Conservation (phyloP, 2,113 vertebrate species). For the Ceyx cyanopectus region DNA sequence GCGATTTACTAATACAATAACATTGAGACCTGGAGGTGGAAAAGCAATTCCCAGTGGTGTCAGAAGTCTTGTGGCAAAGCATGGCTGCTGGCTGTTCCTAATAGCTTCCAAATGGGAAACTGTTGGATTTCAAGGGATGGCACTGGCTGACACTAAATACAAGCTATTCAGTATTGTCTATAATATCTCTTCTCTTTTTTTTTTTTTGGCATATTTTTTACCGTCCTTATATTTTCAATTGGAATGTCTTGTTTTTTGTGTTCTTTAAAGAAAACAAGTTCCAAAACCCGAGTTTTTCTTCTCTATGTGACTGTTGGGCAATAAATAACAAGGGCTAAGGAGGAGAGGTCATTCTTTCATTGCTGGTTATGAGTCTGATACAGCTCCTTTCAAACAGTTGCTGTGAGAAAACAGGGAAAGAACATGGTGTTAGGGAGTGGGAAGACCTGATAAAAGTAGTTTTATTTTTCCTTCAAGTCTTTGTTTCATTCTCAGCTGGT, state of each 20-base stretch:
- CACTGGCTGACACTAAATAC: background rate
- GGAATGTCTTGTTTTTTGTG: too few species aligned
- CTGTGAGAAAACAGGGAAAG: background rate
- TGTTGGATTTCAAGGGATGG: background rate
- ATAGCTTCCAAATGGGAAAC: background rate
- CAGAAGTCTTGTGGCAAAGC: background rate
- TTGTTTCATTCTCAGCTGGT: background rate
- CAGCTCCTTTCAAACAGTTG: background rate
- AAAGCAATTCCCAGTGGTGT: background rate
- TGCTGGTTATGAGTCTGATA: background rate
- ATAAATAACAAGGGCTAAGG: background rate
- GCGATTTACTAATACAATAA: background rate
- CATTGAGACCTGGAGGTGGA: background rate
- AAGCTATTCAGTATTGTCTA: background rate
- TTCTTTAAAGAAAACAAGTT: background rate
- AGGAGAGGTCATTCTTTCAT: background rate
- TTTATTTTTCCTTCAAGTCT: background rate
- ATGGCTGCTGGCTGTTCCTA: background rate
- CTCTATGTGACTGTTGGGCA: background rate
- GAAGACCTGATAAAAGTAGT: background rate
- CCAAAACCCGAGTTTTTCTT: background rate
- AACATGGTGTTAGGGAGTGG: background rate
- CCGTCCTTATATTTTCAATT: background rate
- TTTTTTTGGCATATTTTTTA: background rate
- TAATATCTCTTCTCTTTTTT: background rate